Evolutionary conservation across 2,113 vertebrate genomes (phyloP).

Genomic region (Laticauda colubrina): DNA sequence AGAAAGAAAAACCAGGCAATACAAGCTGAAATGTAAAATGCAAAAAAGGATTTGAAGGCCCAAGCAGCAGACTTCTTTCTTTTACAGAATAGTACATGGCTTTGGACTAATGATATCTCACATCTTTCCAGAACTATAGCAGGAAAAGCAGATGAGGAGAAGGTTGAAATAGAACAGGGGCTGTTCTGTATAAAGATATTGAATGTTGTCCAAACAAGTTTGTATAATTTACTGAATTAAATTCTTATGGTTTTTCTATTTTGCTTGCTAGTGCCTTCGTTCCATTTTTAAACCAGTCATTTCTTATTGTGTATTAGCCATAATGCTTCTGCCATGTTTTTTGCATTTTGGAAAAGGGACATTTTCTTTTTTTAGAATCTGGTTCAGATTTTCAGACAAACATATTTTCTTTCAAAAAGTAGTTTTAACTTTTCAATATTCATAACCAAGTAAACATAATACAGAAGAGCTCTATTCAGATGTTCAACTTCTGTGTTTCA

Average conservation of each 20-base stretch:
- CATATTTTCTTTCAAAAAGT: not conserved
- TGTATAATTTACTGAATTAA: slow-evolving; percentile 11
- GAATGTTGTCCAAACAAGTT: not conserved
- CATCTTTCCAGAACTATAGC: not conserved
- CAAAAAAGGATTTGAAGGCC: not conserved
- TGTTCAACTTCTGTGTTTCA: not conserved
- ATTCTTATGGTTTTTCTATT: not conserved
- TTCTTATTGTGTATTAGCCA: not conserved
- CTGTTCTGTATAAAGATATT: not conserved
- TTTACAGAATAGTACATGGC: not conserved
- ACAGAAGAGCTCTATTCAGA: not conserved
- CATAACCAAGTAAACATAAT: not conserved
- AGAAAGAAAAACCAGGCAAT: not conserved
- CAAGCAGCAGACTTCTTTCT: not conserved
- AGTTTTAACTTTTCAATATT: not conserved
- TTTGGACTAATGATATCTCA: not conserved
- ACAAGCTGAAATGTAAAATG: not conserved
- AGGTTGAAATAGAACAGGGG: slow-evolving; percentile 8
- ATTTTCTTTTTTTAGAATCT: not conserved
- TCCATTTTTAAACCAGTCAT: not conserved
- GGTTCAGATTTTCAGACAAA: not conserved
- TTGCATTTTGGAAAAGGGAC: not conserved
- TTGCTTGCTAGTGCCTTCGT: not conserved
- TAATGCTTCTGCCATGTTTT: not conserved
- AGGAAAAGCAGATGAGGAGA: not conserved